Conservation (phyloP, 1,140 invertebrate species). For the Trissolcus basalis region DNA sequence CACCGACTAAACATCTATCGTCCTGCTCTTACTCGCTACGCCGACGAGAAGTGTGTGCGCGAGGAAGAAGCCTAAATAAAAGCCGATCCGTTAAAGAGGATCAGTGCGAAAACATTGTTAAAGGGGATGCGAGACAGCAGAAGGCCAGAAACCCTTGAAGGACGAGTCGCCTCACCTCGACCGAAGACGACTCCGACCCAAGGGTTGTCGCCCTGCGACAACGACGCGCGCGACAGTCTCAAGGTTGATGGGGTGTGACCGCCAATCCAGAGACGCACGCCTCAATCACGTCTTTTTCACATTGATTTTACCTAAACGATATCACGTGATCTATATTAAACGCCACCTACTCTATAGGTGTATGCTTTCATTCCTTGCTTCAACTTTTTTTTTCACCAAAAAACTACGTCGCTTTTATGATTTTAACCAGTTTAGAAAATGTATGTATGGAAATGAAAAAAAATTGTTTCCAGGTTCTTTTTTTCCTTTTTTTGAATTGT, state of each 20-base stretch:
- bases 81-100: slow-evolving; percentile 73
- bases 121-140: slow-evolving; percentile 67
- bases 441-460: too few relatives aligned
- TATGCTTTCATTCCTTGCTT: too few relatives aligned
- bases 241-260: slow-evolving; percentile 58
- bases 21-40: slow-evolving; percentile 3
- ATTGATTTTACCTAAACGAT: slow-evolving; percentile 49
- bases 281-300: slow-evolving; percentile 52
- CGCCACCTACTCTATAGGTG: background rate
- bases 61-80: slow-evolving; percentile 71
- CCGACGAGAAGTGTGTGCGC: slow-evolving; percentile 17
- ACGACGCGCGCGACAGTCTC: slow-evolving; percentile 50
- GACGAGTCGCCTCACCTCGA: slow-evolving; percentile 50
- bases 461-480: too few relatives aligned
- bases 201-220: slow-evolving; percentile 44
- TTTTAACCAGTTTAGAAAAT: too few relatives aligned
- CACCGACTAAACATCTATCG: slow-evolving; percentile 54
- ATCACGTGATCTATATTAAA: slow-evolving; percentile 31
- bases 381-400: too few relatives aligned
- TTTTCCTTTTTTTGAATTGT: too few relatives aligned
- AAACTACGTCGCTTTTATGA: background rate
- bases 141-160: slow-evolving; percentile 56
- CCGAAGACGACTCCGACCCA: slow-evolving; percentile 55
- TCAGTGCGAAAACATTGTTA: slow-evolving; percentile 74
- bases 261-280: slow-evolving; percentile 39